Conservation (phyloP, 2,113 vertebrate species). For the Melierax canorus region DNA sequence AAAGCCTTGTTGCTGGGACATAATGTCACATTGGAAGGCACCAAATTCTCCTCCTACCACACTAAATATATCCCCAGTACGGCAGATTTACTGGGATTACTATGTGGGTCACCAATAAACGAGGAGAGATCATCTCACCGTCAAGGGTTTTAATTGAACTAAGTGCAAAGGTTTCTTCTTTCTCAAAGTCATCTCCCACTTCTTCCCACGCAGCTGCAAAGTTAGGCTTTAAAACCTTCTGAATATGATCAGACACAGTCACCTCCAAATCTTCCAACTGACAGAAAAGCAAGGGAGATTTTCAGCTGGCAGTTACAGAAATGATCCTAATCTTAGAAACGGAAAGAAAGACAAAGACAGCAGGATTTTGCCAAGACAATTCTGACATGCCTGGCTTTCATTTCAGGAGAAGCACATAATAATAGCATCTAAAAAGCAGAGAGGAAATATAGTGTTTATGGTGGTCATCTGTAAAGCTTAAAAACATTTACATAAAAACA, state of each 20-base stretch:
- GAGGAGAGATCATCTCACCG: slow-evolving; percentile 70
- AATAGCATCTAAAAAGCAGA: not conserved
- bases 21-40: fast-evolving
- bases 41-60: not conserved
- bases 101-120: not conserved
- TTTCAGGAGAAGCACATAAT: not conserved
- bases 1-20: not conserved
- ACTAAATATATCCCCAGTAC: fast-evolving
- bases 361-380: not conserved
- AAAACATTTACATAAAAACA: not conserved
- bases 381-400: not conserved
- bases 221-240: slow-evolving; percentile 93
- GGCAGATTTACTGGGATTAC: not conserved
- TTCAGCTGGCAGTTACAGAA: not conserved
- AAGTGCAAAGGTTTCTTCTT: slow-evolving; percentile 95
- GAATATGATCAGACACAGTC: slow-evolving; percentile 91
- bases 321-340: not conserved
- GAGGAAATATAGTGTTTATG: fast-evolving
- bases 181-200: slow-evolving; percentile 92
- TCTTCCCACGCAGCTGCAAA: slow-evolving; percentile 97
- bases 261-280: slow-evolving; percentile 96
- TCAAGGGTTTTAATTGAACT: slow-evolving; percentile 91
- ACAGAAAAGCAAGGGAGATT: not conserved
- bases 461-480: not conserved
- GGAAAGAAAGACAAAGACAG: not conserved